Base-by-base conservation (phyloP, 2,888 invertebrate species). In the Perizoma affinitatum region DNA sequence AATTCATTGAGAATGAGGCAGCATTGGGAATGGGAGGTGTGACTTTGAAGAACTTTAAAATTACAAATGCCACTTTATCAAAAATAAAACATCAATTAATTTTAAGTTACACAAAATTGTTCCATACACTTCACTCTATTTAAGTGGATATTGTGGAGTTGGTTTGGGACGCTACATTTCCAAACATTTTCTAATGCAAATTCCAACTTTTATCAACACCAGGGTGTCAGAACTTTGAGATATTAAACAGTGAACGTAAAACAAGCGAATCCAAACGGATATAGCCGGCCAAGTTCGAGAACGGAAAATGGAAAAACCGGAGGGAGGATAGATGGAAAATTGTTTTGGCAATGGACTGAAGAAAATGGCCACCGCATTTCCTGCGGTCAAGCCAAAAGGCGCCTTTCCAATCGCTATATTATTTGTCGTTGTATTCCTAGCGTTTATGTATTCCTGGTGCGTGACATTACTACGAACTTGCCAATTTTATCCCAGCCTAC, bases 331-430 rank as follows among this genome's bases (percentile, higher is more conserved):
- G 84, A 86, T 84, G 84, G 84, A 86, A 88, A 89, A 87, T 88
- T 86, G 86, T 88, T 86, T 88, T 88, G 88, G 87, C 87, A 80
- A 78, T 86, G 87, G 88, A 88, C 90, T 91, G 82, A 89, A 88
- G 91, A 90, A 92, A 91, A 90, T 91, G 90, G 80, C 79, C 71
- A 74, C 77, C 78, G 75, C 76, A 78, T 78, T 80, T 80, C 79
- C 79, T 78, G 79, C 70, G 79, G 80, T 80, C 78, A 79, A 72
- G 79, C 78, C 79, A 78, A 74, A 73, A 78, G 75, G 75, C 76
- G 78, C 56, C 61, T 81, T 86, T 83, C 88, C 86, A 82, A 87
- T 87, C 81, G 75, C 75, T 80, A 78, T 76, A 78, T 82, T 81
- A 22, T 22, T 22, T 22, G 22, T 22, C 78, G 77, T 76, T 75